phyloP scores from a whole-genome alignment of 1,140 invertebrate species.

The Listronotus bonariensis region DNA sequence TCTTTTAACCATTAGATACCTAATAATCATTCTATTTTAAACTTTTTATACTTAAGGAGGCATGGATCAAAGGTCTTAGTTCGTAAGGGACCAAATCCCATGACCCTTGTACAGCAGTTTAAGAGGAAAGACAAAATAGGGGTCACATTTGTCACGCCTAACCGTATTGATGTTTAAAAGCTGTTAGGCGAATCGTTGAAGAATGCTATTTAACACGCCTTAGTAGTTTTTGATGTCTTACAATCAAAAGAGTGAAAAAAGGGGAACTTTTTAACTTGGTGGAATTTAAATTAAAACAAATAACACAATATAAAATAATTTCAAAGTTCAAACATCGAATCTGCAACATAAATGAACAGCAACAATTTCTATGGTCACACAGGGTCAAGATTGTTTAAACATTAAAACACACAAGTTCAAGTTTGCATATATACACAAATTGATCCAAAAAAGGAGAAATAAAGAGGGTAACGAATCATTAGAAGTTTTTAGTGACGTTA shows the following conservation, averaged over 20 bases:
- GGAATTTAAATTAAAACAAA: too few relatives aligned
- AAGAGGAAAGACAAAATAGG: conserved; percentile 7
- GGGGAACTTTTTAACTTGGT: background rate
- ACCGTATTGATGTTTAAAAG: conserved; percentile 10
- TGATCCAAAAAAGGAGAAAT: too few relatives aligned
- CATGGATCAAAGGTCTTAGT: background rate
- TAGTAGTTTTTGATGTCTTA: background rate
- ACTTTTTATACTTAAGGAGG: background rate
- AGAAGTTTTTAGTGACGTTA: too few relatives aligned
- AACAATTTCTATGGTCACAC: too few relatives aligned
- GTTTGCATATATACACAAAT: too few relatives aligned
- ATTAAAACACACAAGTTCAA: too few relatives aligned
- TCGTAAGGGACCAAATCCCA: conserved; percentile 5
- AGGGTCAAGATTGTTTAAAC: too few relatives aligned
- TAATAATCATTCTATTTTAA: conserved; percentile 1
- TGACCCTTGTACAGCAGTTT: conserved; percentile 2
- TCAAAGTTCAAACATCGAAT: too few relatives aligned
- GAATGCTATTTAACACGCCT: conserved; percentile 13
- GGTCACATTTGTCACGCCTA: conserved; percentile 18
- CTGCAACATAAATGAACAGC: too few relatives aligned
- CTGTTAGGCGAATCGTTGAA: conserved; percentile 8
- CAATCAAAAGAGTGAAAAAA: background rate
- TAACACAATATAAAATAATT: too few relatives aligned
- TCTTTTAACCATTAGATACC: too few relatives aligned
- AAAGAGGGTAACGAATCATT: too few relatives aligned